Evolutionary conservation across 2,888 invertebrate genomes (phyloP).

Genomic region (Dexiosoma caninum): DNA sequence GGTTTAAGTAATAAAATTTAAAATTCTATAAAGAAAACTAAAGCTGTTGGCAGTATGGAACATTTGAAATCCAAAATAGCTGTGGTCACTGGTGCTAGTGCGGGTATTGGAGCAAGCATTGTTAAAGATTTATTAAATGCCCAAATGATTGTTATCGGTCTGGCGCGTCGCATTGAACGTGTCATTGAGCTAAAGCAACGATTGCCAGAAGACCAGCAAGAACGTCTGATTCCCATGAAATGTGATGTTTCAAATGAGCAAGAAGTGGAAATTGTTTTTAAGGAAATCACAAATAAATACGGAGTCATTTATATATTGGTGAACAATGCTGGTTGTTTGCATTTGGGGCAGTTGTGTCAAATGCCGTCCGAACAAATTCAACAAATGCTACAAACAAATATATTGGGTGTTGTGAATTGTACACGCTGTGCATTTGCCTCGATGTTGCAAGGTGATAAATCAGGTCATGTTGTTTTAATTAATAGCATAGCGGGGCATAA

Average conservation of each 20-base stretch:
- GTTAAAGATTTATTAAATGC: conserved; percentile 76
- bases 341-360: conserved; percentile 64
- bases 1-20: conserved; percentile 21
- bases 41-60: conserved; percentile 73
- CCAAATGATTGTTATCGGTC: conserved; percentile 80
- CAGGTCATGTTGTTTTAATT: conserved; percentile 77
- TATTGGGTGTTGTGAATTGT: conserved; percentile 77
- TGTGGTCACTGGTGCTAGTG: conserved; percentile 82
- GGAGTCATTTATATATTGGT: conserved; percentile 80
- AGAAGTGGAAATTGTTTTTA: conserved; percentile 79
- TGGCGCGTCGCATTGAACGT: conserved; percentile 78
- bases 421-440: conserved; percentile 77
- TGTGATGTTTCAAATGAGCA: conserved; percentile 79
- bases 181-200: conserved; percentile 64
- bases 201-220: conserved; percentile 55
- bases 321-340: conserved; percentile 80
- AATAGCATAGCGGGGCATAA: conserved; percentile 72
- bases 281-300: conserved; percentile 77
- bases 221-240: conserved; percentile 61
- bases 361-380: conserved; percentile 69
- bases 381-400: conserved; percentile 77
- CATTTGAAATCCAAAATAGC: conserved; percentile 79
- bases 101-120: conserved; percentile 80
- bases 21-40: not conserved
- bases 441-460: conserved; percentile 73